These are phyloP conservation scores for Cosmorhoe ocellata DNA, from an alignment of 2,888 invertebrate species.

Conservation along the genomic window DNA sequence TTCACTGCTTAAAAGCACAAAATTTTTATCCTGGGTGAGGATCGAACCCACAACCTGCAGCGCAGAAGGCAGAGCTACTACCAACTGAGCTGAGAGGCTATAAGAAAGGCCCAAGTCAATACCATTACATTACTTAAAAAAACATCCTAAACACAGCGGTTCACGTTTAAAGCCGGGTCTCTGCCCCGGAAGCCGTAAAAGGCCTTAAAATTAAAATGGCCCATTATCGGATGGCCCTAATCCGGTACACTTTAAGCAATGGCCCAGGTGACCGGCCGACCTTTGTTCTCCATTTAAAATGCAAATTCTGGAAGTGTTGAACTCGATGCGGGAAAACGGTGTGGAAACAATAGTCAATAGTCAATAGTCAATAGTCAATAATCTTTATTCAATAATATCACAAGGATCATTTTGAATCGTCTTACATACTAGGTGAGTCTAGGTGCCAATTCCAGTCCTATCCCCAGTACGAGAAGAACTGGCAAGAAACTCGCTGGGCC, in stretches of 20 bases:
- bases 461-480: too few species aligned
- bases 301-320: constrained; percentile 45
- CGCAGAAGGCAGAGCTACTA: too few species aligned
- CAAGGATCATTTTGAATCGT: too few species aligned
- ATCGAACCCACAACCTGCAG: too few species aligned
- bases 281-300: constrained; percentile 55
- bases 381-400: too few species aligned
- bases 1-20: constrained; percentile 5
- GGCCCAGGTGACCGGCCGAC: constrained; percentile 55
- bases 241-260: constrained; percentile 56
- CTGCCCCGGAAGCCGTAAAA: constrained; percentile 25
- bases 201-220: constrained; percentile 58
- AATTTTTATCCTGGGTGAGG: too few species aligned
- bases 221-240: constrained; percentile 64
- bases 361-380: too few species aligned
- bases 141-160: constrained; percentile 30
- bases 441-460: too few species aligned
- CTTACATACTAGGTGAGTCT: too few species aligned
- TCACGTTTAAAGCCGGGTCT: constrained; percentile 29
- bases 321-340: constrained; percentile 31
- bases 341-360: constrained; percentile 21
- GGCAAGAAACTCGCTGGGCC: too few species aligned
- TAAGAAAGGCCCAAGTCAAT: constrained; percentile 4
- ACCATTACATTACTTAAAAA: constrained; percentile 28
- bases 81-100: too few species aligned